Evolutionary conservation across 64 coral and sea anemone genomes (phyloP).

Genomic region (Astreopora myriophthalma): DNA sequence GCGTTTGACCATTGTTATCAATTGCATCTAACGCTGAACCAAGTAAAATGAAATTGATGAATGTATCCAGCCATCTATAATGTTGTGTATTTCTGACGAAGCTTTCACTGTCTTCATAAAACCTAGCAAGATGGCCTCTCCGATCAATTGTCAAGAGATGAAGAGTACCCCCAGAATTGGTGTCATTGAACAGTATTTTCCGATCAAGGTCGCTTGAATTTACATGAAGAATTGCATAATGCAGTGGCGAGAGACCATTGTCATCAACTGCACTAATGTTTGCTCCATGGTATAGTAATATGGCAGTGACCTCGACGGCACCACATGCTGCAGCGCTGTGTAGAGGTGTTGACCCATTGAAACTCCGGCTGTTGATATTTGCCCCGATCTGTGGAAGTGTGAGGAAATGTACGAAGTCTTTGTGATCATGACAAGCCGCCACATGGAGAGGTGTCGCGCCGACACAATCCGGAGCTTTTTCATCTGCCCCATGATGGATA

Average conservation of each 20-base stretch:
- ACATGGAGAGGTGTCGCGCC: slow-evolving; percentile 50
- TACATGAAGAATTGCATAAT: not conserved
- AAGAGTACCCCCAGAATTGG: not conserved
- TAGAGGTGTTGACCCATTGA: slow-evolving; percentile 42
- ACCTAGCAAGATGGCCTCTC: not conserved
- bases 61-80: not conserved
- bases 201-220: not conserved
- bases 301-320: not conserved
- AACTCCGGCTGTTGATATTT: not conserved
- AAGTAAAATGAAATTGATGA: not conserved
- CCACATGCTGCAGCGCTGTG: slow-evolving; percentile 41
- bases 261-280: slow-evolving; percentile 30
- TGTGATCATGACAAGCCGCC: slow-evolving; percentile 49
- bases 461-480: not conserved
- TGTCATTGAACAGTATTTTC: not conserved
- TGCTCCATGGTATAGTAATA: slow-evolving; percentile 2
- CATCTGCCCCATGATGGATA: not conserved
- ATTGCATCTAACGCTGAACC: not conserved
- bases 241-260: not conserved
- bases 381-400: not conserved
- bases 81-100: not conserved
- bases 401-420: not conserved
- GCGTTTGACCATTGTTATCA: not conserved
- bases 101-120: not conserved
- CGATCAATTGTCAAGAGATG: not conserved